Base-by-base conservation (phyloP, 1,140 invertebrate species). In the Pseudobourletiella spinata region DNA sequence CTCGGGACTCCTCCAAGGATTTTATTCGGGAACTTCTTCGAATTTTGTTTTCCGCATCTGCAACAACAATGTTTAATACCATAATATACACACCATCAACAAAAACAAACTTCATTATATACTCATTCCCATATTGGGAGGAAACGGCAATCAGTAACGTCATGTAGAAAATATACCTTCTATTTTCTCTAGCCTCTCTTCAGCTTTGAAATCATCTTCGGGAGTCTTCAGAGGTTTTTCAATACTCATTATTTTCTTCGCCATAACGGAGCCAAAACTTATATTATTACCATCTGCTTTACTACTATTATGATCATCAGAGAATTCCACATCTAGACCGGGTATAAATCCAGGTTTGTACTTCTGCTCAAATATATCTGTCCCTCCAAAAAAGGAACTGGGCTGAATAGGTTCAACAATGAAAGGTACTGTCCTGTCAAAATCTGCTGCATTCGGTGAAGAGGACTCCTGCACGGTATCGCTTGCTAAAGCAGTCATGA, bases 1-100 rank as follows among this genome's bases (percentile, higher is more conserved):
- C 43, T 30, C 59, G 54, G 6, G 46, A 18, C 29, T 52, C 56
- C 59, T 68, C 66, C n/a, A 68, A 57, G 0, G 61, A 59, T 54
- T 68, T 68, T 20, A 68, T 68, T 56, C 66, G 51, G 0, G 66
- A 63, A 59, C 66, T 68, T n/a, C 66, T 26, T 8, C 66, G 55
- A 22, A 68, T 61, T 56, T 60, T 65, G 3, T 11, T 6, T 16
- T 28, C 32, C 3, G 24, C 20, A 30, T 28, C 20, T 29, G 6
- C 8, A 42, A 4, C 24, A 25, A 50, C 35, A 39, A 11, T 39
- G n/a, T 39, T 39, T 39, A n/a, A 39, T 39, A n/a, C n/a, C n/a
- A n/a, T n/a, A n/a, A n/a, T n/a, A n/a, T n/a, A n/a, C n/a, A n/a
- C n/a, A n/a, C n/a, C n/a, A n/a, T n/a, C n/a, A n/a, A n/a, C n/a